phyloP scores from a whole-genome alignment of 2,888 invertebrate species.

The Papilio protenor region DNA sequence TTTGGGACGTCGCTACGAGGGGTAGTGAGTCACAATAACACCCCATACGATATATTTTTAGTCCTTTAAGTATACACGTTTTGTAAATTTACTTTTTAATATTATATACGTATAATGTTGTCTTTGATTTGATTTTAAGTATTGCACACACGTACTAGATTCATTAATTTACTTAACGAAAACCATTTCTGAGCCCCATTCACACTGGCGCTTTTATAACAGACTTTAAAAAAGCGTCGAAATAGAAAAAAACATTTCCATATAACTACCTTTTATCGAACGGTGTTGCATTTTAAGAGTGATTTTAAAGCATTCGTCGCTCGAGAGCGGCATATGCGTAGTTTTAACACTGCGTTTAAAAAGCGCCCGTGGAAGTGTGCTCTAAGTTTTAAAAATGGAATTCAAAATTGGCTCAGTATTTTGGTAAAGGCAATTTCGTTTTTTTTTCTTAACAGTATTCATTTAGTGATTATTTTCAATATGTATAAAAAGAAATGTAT shows the following conservation, averaged over 20 bases:
- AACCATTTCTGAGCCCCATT: too few relatives aligned
- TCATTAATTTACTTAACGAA: too few relatives aligned
- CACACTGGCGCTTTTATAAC: too few relatives aligned
- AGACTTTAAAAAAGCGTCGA: too few relatives aligned
- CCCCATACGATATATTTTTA: neutral
- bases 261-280: too few relatives aligned
- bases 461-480: neutral
- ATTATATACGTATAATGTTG: neutral
- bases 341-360: too few relatives aligned
- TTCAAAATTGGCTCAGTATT: neutral
- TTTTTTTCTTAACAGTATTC: neutral
- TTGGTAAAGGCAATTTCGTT: neutral
- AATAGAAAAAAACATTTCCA: too few relatives aligned
- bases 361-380: neutral
- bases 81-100: neutral
- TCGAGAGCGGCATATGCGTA: too few relatives aligned
- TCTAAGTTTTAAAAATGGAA: neutral
- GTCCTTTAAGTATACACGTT: neutral
- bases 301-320: too few relatives aligned
- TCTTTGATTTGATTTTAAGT: neutral
- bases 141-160: too few relatives aligned
- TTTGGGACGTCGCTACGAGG: constrained; percentile 10
- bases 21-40: constrained; percentile 11
- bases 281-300: too few relatives aligned
- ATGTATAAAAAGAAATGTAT: neutral